Conservation (phyloP, 2,113 vertebrate species). For the Brachirus orientalis region DNA sequence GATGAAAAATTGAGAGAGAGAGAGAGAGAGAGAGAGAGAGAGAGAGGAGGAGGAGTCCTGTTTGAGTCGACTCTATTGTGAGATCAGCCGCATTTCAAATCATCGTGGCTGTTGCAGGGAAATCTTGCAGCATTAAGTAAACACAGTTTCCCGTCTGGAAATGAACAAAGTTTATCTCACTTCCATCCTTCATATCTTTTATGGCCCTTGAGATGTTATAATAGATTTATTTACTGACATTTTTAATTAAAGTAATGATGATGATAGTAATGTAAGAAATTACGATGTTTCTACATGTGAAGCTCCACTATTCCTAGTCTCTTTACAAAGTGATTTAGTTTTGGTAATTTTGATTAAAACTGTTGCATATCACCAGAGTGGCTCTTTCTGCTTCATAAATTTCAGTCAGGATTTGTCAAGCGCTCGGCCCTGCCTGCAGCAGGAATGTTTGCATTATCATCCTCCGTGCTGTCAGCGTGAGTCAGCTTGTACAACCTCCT, state of each 20-base stretch:
- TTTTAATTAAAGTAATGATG: no score
- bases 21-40: conserved; percentile 8
- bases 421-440: background rate
- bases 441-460: conserved; percentile 28
- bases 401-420: background rate
- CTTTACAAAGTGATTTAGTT: no score
- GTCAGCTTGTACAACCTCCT: conserved; percentile 16
- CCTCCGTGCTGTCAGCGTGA: background rate
- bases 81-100: conserved; percentile 29
- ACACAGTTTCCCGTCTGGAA: conserved; percentile 41
- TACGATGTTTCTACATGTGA: no score
- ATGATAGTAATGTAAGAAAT: no score
- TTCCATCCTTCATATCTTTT: conserved; percentile 30
- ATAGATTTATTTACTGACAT: background rate
- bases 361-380: background rate
- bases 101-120: background rate
- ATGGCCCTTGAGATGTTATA: conserved; percentile 1
- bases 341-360: conserved; percentile 1
- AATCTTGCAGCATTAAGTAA: conserved; percentile 32
- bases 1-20: conserved; percentile 31
- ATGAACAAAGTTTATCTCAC: conserved; percentile 46
- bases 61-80: conserved; percentile 4
- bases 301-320: no score
- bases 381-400: background rate
- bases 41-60: conserved; percentile 19